Evolutionary conservation across 2,888 invertebrate species (phyloP).

Genomic region (Dasypolia templi): DNA sequence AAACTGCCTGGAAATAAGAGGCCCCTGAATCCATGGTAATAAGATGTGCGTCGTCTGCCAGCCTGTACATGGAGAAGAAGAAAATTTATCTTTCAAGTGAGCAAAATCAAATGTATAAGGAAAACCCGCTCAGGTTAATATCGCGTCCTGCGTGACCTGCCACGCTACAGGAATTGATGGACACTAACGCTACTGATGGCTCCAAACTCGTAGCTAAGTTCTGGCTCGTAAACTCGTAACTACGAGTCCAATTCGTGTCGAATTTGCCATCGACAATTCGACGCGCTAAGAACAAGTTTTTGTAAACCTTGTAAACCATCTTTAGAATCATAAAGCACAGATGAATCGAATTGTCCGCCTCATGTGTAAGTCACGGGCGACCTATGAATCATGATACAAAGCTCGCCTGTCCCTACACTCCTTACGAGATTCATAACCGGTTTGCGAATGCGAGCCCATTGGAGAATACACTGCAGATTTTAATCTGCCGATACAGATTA

Average conservation of each 20-base stretch:
- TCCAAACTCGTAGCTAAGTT: background rate
- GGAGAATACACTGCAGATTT: conserved; percentile 30
- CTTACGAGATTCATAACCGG: conserved; percentile 26
- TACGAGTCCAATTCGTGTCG: background rate
- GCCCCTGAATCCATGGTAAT: too few species aligned
- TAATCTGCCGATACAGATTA: conserved; percentile 42
- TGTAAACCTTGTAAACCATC: too few species aligned
- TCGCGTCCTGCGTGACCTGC: too few species aligned
- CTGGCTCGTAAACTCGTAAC: background rate
- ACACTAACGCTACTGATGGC: background rate
- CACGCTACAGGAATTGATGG: too few species aligned
- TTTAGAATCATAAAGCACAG: conserved; percentile 17
- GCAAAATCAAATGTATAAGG: too few species aligned
- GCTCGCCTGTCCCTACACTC: background rate
- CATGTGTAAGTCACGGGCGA: conserved; percentile 31
- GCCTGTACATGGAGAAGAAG: too few species aligned
- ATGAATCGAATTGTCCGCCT: conserved; percentile 4
- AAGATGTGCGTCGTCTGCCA: too few species aligned
- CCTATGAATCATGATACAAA: conserved; percentile 28
- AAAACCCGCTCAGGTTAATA: too few species aligned
- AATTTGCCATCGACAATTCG: background rate
- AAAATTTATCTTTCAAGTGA: too few species aligned
- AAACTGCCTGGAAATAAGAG: too few species aligned
- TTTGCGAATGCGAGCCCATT: conserved; percentile 15
- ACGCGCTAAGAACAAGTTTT: background rate